Evolutionary conservation across 2,113 vertebrate species (phyloP), one percentile per base, ranked within the genome.

Genomic region (Lepus americanus): DNA sequence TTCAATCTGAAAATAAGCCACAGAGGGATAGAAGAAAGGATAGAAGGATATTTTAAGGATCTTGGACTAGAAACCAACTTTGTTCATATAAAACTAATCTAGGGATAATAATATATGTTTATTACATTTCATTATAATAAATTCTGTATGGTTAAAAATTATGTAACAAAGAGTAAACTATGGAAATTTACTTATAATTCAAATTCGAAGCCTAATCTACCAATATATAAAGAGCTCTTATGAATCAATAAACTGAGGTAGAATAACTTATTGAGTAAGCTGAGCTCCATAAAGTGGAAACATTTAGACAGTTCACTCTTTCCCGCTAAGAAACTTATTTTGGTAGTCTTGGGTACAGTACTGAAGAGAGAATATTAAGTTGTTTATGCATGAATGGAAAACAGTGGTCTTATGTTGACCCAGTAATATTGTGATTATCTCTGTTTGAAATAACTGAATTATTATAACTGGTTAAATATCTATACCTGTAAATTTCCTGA

Each of bases 391-490:
- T 20, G 6, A 92, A 16, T n/a, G n/a, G 17, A 89, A 78, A 49
- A 53, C 2, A 16, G 14, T 70, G 27, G 31, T 51, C 29, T 55
- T 95, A 0, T n/a, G 44, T 81, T 90, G 39, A 29, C 29, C 33
- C 44, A 49, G 13, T 51, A 69, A 7, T 4, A 66, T 25, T 31
- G 14, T 78, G 14, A 73, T 83, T 72, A 81, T 11, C 31, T 94
- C 25, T 87, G 22, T 44, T 93, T 77, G 61, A 66, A 78, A 76
- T 89, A 49, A 90, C 31, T 79, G 76, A 64, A 12, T 89, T 87
- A n/a, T 89, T 80, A 82, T 84, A 31, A 81, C 20, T 77, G 53
- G 5, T 11, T 44, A 2, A 77, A 20, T 79, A 2, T 67, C 70
- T 44, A 83, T 64, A 13, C 20, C 17, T 83, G 0, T 33, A 76